A percentile compares a stretch with the other conserved stretches of the same genome.
These are phyloP conservation scores for Blastomussa wellsi DNA, from an alignment of 92 coral and sea anemone genomes.

Conservation along the genomic window DNA sequence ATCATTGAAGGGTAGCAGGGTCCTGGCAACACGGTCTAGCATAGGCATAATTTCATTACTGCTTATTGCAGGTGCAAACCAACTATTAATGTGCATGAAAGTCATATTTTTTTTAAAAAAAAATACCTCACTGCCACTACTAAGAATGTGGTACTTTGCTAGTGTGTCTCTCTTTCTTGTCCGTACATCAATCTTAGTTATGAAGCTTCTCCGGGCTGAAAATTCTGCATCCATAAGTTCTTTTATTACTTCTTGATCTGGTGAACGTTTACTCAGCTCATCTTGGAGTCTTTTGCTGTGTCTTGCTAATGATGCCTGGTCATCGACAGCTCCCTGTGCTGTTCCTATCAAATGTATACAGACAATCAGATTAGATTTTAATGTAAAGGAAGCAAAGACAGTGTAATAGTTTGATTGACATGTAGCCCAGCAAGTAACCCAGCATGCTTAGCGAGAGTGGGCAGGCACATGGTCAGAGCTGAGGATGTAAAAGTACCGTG, in stretches of 20 bases:
- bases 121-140: slow-evolving; percentile 16
- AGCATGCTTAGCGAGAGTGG: no score
- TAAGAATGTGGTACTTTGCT: slow-evolving; percentile 19
- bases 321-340: slow-evolving; percentile 17
- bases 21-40: not conserved
- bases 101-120: no score
- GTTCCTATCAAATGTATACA: not conserved
- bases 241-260: slow-evolving; percentile 5
- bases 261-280: not conserved
- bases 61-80: not conserved
- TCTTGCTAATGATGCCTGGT: slow-evolving; percentile 1
- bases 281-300: slow-evolving; percentile 30
- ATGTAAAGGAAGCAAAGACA: not conserved
- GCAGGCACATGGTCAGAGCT: no score
- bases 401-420: no score
- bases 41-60: not conserved
- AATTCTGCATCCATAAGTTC: slow-evolving; percentile 27
- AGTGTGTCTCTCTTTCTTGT: slow-evolving; percentile 10
- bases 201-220: not conserved
- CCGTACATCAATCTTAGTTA: slow-evolving; percentile 7
- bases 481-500: no score
- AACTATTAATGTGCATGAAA: not conserved
- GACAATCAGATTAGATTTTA: not conserved
- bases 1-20: no score
- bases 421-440: no score